Evolutionary conservation across 2,797 vertebrate species (phyloP).

Genomic region (Epinephelus coioides): DNA sequence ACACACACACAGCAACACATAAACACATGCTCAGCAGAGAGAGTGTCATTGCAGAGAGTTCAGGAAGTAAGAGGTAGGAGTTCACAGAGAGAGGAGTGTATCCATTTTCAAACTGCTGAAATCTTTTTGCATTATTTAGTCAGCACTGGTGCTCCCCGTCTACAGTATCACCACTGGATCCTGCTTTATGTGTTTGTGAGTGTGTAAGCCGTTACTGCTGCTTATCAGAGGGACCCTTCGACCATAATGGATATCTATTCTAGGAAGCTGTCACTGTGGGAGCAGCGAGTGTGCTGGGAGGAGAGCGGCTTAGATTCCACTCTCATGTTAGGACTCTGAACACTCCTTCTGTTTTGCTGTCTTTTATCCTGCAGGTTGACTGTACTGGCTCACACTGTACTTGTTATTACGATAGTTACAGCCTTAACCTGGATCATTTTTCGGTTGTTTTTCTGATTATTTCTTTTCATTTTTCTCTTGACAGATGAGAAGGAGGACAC

Average conservation of each 20-base stretch:
- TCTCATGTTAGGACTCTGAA: conserved; percentile 28
- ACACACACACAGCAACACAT: conserved; percentile 29
- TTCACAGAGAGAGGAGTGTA: conserved; percentile 31
- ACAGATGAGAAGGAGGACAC: conserved; percentile 95
- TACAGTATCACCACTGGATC: conserved; percentile 30
- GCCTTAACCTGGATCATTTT: not conserved
- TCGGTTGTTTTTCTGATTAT: not conserved
- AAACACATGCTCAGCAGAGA: conserved; percentile 41
- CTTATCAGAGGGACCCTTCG: conserved; percentile 50
- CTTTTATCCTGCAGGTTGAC: conserved; percentile 20
- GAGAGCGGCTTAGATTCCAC: conserved; percentile 21
- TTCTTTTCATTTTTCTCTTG: not conserved
- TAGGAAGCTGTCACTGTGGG: conserved; percentile 67
- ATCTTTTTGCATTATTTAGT: conserved; percentile 81
- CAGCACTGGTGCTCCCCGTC: conserved; percentile 23
- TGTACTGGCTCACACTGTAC: not conserved
- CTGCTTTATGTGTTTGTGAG: conserved; percentile 21
- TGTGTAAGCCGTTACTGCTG: conserved; percentile 41
- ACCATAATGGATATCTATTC: conserved; percentile 79
- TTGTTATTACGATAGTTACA: conserved; percentile 9
- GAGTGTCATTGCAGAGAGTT: conserved; percentile 28
- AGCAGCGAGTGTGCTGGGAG: conserved; percentile 38
- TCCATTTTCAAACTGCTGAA: conserved; percentile 60
- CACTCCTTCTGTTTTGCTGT: conserved; percentile 17
- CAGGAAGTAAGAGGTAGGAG: conserved; percentile 53